Evolutionary conservation across 2,888 invertebrate genomes (phyloP).

Genomic region (Cataglyphis altisquamis): DNA sequence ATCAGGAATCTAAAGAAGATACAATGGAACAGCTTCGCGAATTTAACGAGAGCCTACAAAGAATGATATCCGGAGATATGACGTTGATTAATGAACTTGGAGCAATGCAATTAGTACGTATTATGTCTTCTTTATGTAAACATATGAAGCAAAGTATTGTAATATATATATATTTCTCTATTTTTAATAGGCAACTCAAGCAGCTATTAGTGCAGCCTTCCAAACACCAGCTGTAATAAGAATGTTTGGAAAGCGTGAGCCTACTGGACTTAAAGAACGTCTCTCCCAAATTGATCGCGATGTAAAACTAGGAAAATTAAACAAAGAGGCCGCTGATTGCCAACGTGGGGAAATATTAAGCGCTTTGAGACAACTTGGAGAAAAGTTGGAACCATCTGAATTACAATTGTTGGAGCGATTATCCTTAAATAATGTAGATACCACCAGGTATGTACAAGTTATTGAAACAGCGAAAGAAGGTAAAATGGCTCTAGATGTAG

Average conservation of each 20-base stretch:
- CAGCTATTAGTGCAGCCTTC: constrained; percentile 92
- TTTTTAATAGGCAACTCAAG: constrained; percentile 89
- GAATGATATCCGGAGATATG: constrained; percentile 90
- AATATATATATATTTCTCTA: neutral
- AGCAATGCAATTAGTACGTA: constrained; percentile 89
- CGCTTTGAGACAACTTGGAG: constrained; percentile 87
- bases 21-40: constrained; percentile 91
- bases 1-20: constrained; percentile 90
- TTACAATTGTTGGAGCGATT: constrained; percentile 87
- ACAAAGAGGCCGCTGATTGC: constrained; percentile 86
- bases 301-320: constrained; percentile 88
- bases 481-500: constrained; percentile 78
- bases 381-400: constrained; percentile 86
- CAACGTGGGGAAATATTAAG: constrained; percentile 87
- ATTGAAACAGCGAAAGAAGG: constrained; percentile 82
- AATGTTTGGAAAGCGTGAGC: constrained; percentile 91
- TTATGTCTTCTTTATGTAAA: constrained; percentile 3
- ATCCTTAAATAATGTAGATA: constrained; percentile 83
- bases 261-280: constrained; percentile 89
- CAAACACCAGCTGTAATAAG: constrained; percentile 92
- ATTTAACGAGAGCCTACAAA: constrained; percentile 89
- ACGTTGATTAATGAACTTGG: constrained; percentile 90
- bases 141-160: neutral
- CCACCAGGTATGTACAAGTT: constrained; percentile 86
- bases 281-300: constrained; percentile 89